These are phyloP conservation scores for Triops cancriformis DNA, from an alignment of 1,140 invertebrate species.

Conservation along the genomic window DNA sequence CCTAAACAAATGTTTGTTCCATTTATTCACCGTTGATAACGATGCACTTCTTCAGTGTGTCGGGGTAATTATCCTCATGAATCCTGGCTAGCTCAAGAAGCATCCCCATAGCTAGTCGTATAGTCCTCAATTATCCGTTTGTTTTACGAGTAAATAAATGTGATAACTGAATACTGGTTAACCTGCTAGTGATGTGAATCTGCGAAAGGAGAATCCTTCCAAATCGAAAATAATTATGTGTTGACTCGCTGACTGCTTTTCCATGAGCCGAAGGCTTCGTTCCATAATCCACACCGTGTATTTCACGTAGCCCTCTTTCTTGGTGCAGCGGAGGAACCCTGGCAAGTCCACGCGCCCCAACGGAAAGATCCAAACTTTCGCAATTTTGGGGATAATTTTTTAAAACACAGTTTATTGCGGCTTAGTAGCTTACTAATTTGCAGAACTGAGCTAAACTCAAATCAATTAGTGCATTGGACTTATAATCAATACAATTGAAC, in stretches of 20 bases:
- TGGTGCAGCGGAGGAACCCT: slow-evolving; percentile 66
- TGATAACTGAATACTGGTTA: too few relatives aligned
- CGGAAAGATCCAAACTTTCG: slow-evolving; percentile 21
- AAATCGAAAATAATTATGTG: slow-evolving; percentile 73
- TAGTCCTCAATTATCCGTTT: too few relatives aligned
- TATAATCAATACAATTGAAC: too few relatives aligned
- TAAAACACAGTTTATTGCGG: too few relatives aligned
- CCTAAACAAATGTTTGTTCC: too few relatives aligned
- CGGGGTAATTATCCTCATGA: slow-evolving; percentile 37
- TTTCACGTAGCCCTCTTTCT: slow-evolving; percentile 61
- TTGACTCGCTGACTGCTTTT: slow-evolving; percentile 49
- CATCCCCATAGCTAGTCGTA: slow-evolving; percentile 25
- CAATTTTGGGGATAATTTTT: too few relatives aligned
- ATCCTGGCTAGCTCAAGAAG: slow-evolving; percentile 39
- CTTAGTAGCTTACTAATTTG: too few relatives aligned
- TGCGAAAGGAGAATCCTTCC: slow-evolving; percentile 69
- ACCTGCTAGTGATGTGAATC: slow-evolving; percentile 79
- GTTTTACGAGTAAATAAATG: too few relatives aligned
- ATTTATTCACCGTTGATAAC: slow-evolving; percentile 49
- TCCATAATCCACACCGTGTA: slow-evolving; percentile 45
- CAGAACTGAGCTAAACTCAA: too few relatives aligned
- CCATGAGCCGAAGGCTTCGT: slow-evolving; percentile 48
- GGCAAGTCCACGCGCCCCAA: slow-evolving; percentile 49
- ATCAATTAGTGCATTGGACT: too few relatives aligned
- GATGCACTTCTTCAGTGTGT: slow-evolving; percentile 41